A percentile compares a stretch with the other conserved stretches of the same genome.
These are phyloP conservation scores for Pelvicachromis taeniatus DNA, from an alignment of 2,113 vertebrate species.

Conservation along the genomic window DNA sequence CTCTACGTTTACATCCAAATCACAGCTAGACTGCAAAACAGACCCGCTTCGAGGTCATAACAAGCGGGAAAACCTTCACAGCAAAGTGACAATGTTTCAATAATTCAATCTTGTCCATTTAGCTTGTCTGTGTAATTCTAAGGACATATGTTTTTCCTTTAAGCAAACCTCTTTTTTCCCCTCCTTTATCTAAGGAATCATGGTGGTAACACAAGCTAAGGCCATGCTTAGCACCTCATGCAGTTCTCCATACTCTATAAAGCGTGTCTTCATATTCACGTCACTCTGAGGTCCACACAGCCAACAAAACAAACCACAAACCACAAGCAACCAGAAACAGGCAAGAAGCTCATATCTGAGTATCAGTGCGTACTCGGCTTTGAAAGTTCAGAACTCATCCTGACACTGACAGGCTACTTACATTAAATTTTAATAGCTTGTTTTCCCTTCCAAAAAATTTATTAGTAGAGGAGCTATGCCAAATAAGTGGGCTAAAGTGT, in stretches of 20 bases:
- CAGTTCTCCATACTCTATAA: conserved; percentile 20
- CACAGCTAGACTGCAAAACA: background rate
- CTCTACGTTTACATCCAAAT: background rate
- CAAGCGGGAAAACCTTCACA: background rate
- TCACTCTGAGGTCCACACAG: conserved; percentile 10
- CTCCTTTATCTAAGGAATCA: background rate
- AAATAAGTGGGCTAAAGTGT: background rate
- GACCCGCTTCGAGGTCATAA: background rate
- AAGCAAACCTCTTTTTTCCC: background rate
- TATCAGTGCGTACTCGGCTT: background rate
- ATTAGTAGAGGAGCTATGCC: background rate
- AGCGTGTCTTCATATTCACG: conserved; percentile 43
- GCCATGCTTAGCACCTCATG: background rate
- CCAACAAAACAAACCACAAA: conserved; percentile 9
- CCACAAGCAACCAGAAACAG: conserved; percentile 10
- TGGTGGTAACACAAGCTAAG: background rate
- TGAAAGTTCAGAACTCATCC: conserved; percentile 9
- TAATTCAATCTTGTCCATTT: background rate
- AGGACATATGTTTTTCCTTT: background rate
- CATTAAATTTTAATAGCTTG: conserved; percentile 28
- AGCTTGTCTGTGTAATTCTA: background rate
- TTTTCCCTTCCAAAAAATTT: conserved; percentile 21
- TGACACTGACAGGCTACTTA: conserved; percentile 16
- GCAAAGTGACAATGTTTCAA: background rate
- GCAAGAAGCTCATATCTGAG: background rate